Percentiles rank a stretch among this genome's conserved stretches.
phyloP scores from a whole-genome alignment of 2,797 vertebrate species.

The Chiloscyllium punctatum region DNA sequence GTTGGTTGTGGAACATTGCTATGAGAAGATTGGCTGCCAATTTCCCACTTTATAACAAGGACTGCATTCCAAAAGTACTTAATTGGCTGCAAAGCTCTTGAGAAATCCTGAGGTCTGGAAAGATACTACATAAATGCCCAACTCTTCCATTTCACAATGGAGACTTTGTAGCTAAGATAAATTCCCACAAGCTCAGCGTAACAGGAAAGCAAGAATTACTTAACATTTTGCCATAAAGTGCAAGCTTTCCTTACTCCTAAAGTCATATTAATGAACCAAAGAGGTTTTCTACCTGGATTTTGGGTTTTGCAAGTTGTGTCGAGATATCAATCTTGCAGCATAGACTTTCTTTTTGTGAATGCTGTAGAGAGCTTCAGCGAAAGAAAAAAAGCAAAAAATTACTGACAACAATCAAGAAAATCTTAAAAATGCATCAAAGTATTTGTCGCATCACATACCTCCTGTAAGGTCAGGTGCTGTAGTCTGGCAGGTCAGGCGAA shows the following conservation, averaged over 20 bases:
- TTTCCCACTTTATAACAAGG: background rate
- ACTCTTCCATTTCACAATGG: background rate
- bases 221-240: background rate
- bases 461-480: constrained; percentile 83
- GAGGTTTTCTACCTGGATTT: constrained; percentile 78
- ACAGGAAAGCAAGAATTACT: background rate
- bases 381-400: background rate
- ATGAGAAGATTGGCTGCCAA: background rate
- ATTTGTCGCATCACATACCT: constrained; percentile 56
- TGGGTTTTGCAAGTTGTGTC: constrained; percentile 84
- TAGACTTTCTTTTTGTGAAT: constrained; percentile 89
- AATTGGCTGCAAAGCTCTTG: background rate
- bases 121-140: background rate
- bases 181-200: background rate
- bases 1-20: background rate
- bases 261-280: background rate
- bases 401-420: background rate
- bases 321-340: constrained; percentile 76
- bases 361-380: constrained; percentile 68
- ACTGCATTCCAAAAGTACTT: background rate
- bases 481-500: constrained; percentile 80
- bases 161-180: background rate
- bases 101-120: background rate
- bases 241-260: background rate
- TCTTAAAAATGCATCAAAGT: background rate